Percentiles rank a stretch among this genome's conserved stretches.
Evolutionary conservation across 2,113 vertebrate genomes (phyloP).

Genomic region (Sminthopsis crassicaudata): DNA sequence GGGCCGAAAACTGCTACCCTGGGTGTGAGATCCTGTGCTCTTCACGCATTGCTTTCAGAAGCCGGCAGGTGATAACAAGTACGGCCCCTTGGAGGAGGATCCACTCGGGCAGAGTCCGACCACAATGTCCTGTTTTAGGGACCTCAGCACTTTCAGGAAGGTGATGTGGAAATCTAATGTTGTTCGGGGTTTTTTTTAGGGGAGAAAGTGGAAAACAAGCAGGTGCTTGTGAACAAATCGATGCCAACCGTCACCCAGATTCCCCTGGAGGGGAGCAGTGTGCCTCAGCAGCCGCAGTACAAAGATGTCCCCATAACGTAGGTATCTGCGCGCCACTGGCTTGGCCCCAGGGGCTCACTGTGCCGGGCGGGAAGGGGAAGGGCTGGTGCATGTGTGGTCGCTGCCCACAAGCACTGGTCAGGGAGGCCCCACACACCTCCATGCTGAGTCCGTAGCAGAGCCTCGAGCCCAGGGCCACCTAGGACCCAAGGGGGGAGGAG

Average conservation of each 20-base stretch:
- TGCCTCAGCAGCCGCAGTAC: slow-evolving; percentile 95
- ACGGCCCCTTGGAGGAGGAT: background rate
- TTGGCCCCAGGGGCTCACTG: background rate
- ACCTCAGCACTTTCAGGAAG: background rate
- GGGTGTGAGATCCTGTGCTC: background rate
- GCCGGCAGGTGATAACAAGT: background rate
- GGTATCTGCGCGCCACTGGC: slow-evolving; percentile 56
- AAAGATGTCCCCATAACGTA: slow-evolving; percentile 97
- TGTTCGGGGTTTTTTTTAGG: slow-evolving; percentile 82
- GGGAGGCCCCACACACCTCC: too few relatives aligned
- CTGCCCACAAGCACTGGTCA: too few relatives aligned
- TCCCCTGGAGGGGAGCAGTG: slow-evolving; percentile 94
- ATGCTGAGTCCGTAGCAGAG: background rate
- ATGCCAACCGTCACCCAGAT: slow-evolving; percentile 99
- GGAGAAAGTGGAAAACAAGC: slow-evolving; percentile 98
- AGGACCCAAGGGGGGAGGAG: too few relatives aligned
- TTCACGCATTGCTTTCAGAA: background rate
- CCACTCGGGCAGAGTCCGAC: background rate
- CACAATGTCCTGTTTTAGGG: background rate
- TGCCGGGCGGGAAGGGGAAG: too few relatives aligned
- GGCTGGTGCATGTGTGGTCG: too few relatives aligned
- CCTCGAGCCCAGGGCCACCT: too few relatives aligned
- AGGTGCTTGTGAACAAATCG: slow-evolving; percentile 97
- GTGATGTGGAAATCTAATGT: background rate
- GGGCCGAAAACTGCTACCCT: background rate